Conservation (phyloP, 2,888 invertebrate genomes). For the Parnassius glacialis region DNA sequence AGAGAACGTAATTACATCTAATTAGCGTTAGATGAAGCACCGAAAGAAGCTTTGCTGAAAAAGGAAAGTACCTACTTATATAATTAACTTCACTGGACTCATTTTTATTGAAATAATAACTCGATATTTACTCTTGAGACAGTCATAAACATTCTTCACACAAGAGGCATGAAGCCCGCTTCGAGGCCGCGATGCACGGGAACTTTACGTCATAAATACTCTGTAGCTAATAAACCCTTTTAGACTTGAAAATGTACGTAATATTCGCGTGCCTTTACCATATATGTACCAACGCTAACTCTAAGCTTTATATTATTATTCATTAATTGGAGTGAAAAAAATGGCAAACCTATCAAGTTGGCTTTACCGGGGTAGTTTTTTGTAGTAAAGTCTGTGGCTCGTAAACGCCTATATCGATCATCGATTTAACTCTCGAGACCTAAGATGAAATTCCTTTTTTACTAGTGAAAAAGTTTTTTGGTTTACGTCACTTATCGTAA, state of each 20-base stretch:
- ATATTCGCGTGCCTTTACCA: not conserved
- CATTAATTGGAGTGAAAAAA: too few relatives aligned
- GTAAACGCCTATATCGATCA: too few relatives aligned
- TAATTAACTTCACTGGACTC: not conserved
- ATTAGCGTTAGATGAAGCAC: not conserved
- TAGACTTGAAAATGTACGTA: slow-evolving; percentile 3
- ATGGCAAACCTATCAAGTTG: too few relatives aligned
- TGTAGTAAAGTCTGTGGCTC: too few relatives aligned
- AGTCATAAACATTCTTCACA: not conserved
- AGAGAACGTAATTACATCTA: too few relatives aligned
- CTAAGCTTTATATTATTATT: too few relatives aligned
- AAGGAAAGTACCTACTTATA: not conserved
- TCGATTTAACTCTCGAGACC: too few relatives aligned
- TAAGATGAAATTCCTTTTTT: too few relatives aligned
- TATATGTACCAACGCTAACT: not conserved
- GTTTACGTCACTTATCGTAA: too few relatives aligned
- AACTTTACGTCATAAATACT: slow-evolving; percentile 10
- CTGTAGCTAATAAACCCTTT: slow-evolving; percentile 7
- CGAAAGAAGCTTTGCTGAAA: not conserved
- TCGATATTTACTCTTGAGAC: not conserved
- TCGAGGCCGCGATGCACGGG: slow-evolving; percentile 5
- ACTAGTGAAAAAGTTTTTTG: too few relatives aligned
- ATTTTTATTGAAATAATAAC: not conserved
- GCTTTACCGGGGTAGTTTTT: too few relatives aligned
- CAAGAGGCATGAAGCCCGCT: slow-evolving; percentile 6